Evolutionary conservation across 2,113 vertebrate species (phyloP), one percentile per base, ranked within the genome.

Genomic region (Cacatua alba): DNA sequence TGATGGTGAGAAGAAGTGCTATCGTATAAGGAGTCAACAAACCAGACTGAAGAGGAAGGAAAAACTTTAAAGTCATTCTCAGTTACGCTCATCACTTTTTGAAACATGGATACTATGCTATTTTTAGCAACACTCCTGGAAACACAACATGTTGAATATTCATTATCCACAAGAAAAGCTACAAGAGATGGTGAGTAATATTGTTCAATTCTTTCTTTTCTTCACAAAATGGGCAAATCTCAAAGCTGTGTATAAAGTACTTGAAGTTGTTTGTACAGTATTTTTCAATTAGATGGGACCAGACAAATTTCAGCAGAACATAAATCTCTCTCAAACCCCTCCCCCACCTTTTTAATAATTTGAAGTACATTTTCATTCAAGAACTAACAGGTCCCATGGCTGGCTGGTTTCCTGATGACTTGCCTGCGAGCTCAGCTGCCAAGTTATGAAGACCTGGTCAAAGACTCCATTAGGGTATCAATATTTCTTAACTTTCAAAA

Each of bases 91-190:
- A 92, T 94, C 76, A 48, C 23, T 86, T 95, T 86, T 95, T 71
- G 75, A 70, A 90, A 78, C 44, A 88, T 82, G 65, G 60, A 90
- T 83, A 68, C 1, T 1, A 39, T 39, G 35, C 18, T 95, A 92
- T 92, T 92, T 96, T 96, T 80, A 95, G 64, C 75, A 76, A 87
- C 41, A 49, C 59, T 90, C 84, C 87, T 94, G 91, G 84, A 96
- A 95, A 53, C 67, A 87, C 39, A 95, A 44, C 59, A 70, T 63
- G 60, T 35, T 92, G 85, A 94, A 90, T 88, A 90, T 93, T 93
- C 79, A 90, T 96, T 93, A 88, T 51, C 35, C 25, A 63, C 46
- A 53, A 53, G 35, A 82, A 72, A 82, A 63, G 49, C 78, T 69
- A 79, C 41, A 90, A 51, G 49, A 80, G n/a, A 80, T 65, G 37